Conservation (phyloP, 2,888 invertebrate genomes). For the Epirrhoe tristata region DNA sequence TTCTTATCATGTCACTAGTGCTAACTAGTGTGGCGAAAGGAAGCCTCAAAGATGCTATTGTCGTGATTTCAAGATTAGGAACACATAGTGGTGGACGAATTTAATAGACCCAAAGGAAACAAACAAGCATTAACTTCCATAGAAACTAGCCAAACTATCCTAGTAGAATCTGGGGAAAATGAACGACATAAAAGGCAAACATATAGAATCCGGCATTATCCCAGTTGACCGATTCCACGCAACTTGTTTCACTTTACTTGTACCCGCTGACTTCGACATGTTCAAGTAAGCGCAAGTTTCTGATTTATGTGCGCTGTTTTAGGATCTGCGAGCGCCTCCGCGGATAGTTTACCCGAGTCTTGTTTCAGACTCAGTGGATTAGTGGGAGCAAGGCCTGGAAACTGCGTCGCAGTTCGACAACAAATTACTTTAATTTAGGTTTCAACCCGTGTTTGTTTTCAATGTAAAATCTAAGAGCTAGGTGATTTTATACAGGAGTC, state of each 20-base stretch:
- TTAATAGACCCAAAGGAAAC: too few species aligned
- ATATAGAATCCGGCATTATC: slow-evolving; percentile 32
- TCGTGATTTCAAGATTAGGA: too few species aligned
- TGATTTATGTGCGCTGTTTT: slow-evolving; percentile 31
- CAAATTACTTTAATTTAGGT: too few species aligned
- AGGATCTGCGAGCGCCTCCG: not conserved
- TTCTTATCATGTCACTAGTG: too few species aligned
- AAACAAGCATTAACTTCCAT: not conserved
- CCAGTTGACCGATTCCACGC: slow-evolving; percentile 31
- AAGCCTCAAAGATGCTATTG: too few species aligned
- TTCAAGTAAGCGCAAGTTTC: slow-evolving; percentile 31
- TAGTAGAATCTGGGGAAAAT: not conserved
- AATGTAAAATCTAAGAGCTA: too few species aligned
- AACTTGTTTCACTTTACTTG: slow-evolving; percentile 29
- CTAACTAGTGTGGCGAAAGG: too few species aligned
- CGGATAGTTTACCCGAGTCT: slow-evolving; percentile 13
- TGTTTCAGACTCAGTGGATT: slow-evolving; percentile 3
- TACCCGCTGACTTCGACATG: slow-evolving; percentile 32
- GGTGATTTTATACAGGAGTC: too few species aligned
- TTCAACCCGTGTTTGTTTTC: too few species aligned
- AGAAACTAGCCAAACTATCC: not conserved
- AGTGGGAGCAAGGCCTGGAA: not conserved
- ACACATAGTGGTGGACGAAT: too few species aligned
- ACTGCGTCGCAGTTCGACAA: not conserved
- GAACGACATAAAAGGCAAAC: slow-evolving; percentile 19